These are phyloP conservation scores for Anarsia innoxiella DNA, from an alignment of 2,888 invertebrate species.

Conservation along the genomic window DNA sequence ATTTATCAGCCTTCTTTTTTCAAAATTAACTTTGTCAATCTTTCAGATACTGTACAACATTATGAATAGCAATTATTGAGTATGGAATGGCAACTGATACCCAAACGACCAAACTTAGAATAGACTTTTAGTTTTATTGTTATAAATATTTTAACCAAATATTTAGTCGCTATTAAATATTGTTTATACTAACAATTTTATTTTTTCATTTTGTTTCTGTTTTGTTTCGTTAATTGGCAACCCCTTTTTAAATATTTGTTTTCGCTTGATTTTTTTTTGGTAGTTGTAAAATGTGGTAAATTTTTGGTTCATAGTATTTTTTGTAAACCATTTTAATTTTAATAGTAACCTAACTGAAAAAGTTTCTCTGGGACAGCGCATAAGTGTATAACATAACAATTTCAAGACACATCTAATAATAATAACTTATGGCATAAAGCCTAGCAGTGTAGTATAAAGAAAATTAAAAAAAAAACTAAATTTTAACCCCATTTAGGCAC, in stretches of 20 bases:
- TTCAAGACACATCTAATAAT: too few relatives aligned
- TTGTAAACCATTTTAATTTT: too few relatives aligned
- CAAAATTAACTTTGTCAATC: slow-evolving; percentile 16
- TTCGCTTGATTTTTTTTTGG: too few relatives aligned
- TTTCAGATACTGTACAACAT: slow-evolving; percentile 40
- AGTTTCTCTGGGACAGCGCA: too few relatives aligned
- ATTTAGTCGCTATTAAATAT: slow-evolving; percentile 3
- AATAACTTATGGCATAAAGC: too few relatives aligned
- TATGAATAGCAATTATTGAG: slow-evolving; percentile 28
- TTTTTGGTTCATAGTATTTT: too few relatives aligned
- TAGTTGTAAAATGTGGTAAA: too few relatives aligned
- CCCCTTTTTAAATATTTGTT: slow-evolving; percentile 17
- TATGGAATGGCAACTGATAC: slow-evolving; percentile 1
- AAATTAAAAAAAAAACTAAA: too few relatives aligned
- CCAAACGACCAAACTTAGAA: neutral
- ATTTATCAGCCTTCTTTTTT: neutral
- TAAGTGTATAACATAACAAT: too few relatives aligned
- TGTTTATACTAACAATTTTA: slow-evolving; percentile 16
- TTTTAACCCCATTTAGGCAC: too few relatives aligned
- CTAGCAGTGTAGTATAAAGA: too few relatives aligned
- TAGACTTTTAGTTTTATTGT: slow-evolving; percentile 3
- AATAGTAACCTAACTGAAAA: too few relatives aligned
- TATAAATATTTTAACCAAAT: neutral
- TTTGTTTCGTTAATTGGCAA: slow-evolving; percentile 17
- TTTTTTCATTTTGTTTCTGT: slow-evolving; percentile 26